Evolutionary conservation across 2,888 invertebrate genomes (phyloP), one percentile per base, ranked within the genome.

Genomic region (Abrostola tripartita): DNA sequence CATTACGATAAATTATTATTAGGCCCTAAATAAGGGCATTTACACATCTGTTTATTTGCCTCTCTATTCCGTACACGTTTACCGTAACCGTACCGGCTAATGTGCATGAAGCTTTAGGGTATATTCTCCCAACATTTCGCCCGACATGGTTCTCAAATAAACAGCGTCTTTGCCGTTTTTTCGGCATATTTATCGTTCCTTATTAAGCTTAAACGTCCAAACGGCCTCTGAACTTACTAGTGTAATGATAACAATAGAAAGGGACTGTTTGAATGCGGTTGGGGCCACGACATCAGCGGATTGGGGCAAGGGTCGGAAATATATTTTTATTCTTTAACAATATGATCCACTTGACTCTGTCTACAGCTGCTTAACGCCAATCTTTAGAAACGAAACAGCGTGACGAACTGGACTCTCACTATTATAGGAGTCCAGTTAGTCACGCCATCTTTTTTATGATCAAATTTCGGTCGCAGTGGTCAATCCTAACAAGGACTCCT

Each of bases 221-320:
- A 78, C 63, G 67, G 51, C 66, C 71, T 61, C 65, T 54, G 68
- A 78, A 78, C 71, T 80, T 73, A 67, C 71, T 73, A 55, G 68
- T 69, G 73, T 77, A 80, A 80, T 80, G 77, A 80, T 78, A 81
- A 81, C 77, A 81, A 77, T 74, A 66, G 68, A 58, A 68, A 62
- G 58, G 68, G 67, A 62, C 74, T 65, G 66, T 68, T 66, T 68
- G 54, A n/a, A 57, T 63, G 62, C 49, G 59, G 68, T 62, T 74
- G 52, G 49, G 64, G 70, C 64, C 11, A 38, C 11, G 7, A 44
- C 2, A 52, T 0, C 0, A 42, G 64, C 65, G 64, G n/a, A 1
- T 47, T 24, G 24, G 24, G 24, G 24, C 24, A 24, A 24, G 24
- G 24, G 24, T 24, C 24, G 24, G 24, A 4, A 24, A 24, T 2